These are phyloP conservation scores for Antheraea yamamai DNA, from an alignment of 2,888 invertebrate genomes.

Conservation along the genomic window DNA sequence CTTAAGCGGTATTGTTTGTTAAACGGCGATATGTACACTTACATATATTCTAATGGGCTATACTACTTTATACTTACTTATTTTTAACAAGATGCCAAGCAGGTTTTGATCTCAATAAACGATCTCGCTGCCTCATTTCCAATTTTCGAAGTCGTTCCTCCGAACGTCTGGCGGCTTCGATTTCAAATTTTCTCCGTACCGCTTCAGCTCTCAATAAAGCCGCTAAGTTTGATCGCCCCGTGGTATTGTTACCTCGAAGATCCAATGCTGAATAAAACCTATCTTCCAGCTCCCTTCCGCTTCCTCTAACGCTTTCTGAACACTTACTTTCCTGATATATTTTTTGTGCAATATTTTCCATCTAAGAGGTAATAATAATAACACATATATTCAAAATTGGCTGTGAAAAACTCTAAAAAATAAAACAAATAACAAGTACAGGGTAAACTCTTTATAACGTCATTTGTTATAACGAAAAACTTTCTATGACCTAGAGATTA, in stretches of 20 bases:
- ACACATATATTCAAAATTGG: no score
- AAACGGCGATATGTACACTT: no score
- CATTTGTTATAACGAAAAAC: no score
- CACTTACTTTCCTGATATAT: constrained; percentile 66
- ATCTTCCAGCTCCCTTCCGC: constrained; percentile 52
- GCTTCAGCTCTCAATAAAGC: constrained; percentile 85
- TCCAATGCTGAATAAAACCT: constrained; percentile 75
- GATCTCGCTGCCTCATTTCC: constrained; percentile 82
- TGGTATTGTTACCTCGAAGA: constrained; percentile 56
- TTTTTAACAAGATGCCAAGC: constrained; percentile 87
- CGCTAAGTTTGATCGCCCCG: constrained; percentile 84
- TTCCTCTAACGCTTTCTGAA: constrained; percentile 51
- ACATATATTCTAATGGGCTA: no score
- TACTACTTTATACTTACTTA: constrained; percentile 57
- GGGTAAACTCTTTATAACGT: no score
- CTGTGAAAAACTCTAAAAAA: background rate
- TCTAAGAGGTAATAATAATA: constrained; percentile 47
- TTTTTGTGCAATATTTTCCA: constrained; percentile 66
- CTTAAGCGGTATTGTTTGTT: no score
- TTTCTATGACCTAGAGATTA: no score
- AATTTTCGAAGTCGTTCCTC: constrained; percentile 83
- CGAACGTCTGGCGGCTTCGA: constrained; percentile 81
- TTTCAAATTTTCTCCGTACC: constrained; percentile 83
- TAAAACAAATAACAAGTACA: background rate
- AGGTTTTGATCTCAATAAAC: constrained; percentile 83